Percentiles rank a stretch among this genome's conserved stretches.
These are phyloP conservation scores for Columba janthina DNA, from an alignment of 2,113 vertebrate genomes.

Conservation along the genomic window DNA sequence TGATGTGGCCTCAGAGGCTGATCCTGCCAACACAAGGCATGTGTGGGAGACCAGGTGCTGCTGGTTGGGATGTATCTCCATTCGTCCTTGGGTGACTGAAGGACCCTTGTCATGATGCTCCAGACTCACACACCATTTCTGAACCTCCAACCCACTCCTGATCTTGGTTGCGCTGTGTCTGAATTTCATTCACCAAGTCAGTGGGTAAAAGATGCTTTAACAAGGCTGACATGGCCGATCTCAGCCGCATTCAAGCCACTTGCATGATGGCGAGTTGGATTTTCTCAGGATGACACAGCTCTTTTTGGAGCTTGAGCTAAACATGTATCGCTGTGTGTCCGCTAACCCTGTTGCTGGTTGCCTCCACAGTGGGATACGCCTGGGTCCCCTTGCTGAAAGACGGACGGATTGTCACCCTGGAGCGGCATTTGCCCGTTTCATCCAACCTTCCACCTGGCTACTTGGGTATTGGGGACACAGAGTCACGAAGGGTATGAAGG, in stretches of 20 bases:
- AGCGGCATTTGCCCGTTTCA: slow-evolving; percentile 88
- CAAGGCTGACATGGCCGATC: fast-evolving
- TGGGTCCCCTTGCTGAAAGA: slow-evolving; percentile 92
- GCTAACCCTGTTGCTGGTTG: background rate
- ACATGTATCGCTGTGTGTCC: fast-evolving
- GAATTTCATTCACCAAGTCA: background rate
- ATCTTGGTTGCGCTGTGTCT: background rate
- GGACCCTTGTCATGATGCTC: background rate
- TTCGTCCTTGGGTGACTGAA: fast-evolving
- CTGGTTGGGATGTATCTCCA: background rate
- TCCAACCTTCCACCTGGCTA: slow-evolving; percentile 88
- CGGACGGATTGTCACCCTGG: slow-evolving; percentile 86
- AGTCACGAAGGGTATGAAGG: slow-evolving; percentile 82
- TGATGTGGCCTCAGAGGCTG: fast-evolving
- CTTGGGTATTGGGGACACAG: slow-evolving; percentile 78
- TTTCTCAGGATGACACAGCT: background rate
- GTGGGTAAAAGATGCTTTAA: background rate
- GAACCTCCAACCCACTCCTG: background rate
- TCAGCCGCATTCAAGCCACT: background rate
- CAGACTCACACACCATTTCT: background rate
- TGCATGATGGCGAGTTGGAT: background rate
- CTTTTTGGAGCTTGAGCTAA: background rate
- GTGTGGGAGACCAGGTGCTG: background rate
- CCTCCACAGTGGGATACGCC: slow-evolving; percentile 85
- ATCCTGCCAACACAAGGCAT: background rate